Base-by-base conservation (phyloP, 2,797 vertebrate species). In the Phalanger gymnotis region DNA sequence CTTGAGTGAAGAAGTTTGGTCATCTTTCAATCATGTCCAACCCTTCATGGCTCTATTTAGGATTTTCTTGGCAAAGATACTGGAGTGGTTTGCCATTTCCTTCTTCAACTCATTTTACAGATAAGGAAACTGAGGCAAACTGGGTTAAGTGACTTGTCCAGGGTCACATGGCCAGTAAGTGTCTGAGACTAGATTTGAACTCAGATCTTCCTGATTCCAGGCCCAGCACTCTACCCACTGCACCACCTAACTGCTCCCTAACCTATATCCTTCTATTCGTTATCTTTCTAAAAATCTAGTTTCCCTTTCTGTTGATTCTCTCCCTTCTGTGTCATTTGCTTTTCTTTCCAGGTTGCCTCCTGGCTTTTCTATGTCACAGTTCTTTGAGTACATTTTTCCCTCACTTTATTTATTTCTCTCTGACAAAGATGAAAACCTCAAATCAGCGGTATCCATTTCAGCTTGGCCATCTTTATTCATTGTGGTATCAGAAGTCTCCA, bases 401-500 rank as follows among this genome's bases (percentile, higher is more conserved):
- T 91, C 53, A 28, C 58, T 56, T n/a, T 1, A 31, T 28, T 53
- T 7, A 11, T 91, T 95, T 94, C 53, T 91, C 0, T 89, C 31
- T 31, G 40, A 58, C 28, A 61, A 12, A 81, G 34, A 93, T 30
- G 34, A 95, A 87, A 87, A n/a, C 57, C 51, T 22, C 51, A 73
- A n/a, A 51, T 11, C 30, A 9, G 66, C 30, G 40, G 5, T 16
- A 52, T 19, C 19, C 92, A 47, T 31, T 56, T 19, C 40, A 22
- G 51, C 5, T 5, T 0, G 47, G 89, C 12, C 19, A 12, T 56
- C 90, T 94, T 47, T 11, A 9, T n/a, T 25, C 0, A 22, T 28
- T 0, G 16, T 25, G 19, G 47, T 10, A 10, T n/a, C n/a, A 4
- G 31, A 1, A 56, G 31, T 0, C 31, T 91, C 66, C 16, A 1